Conservation (phyloP, 2,888 invertebrate genomes). For the Sussaba pulchella region DNA sequence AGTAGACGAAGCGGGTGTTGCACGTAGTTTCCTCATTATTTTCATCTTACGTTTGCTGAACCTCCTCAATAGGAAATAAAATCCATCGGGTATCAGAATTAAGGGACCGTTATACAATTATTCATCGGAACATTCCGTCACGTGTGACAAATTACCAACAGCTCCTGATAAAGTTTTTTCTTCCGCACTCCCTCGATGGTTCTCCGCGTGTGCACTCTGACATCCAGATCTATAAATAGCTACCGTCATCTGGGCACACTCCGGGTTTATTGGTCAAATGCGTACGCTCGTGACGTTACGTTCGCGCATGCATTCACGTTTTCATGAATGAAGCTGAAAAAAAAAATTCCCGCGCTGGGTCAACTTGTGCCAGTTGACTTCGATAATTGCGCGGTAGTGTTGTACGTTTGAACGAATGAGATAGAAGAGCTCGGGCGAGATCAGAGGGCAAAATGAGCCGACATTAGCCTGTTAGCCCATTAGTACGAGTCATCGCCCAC, state of each 20-base stretch:
- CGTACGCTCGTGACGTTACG: constrained; percentile 41
- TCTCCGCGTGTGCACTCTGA: not conserved
- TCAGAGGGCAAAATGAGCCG: constrained; percentile 81
- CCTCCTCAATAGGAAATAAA: not conserved
- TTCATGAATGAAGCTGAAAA: constrained; percentile 66
- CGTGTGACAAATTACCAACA: too few relatives aligned
- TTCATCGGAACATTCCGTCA: too few relatives aligned
- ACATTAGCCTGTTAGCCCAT: constrained; percentile 81
- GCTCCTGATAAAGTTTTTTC: too few relatives aligned
- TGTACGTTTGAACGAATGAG: constrained; percentile 33
- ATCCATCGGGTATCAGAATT: not conserved
- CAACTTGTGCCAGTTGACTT: constrained; percentile 81
- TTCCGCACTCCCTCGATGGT: too few relatives aligned
- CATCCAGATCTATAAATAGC: constrained; percentile 52
- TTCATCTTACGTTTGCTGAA: too few relatives aligned
- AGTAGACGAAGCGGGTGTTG: too few relatives aligned
- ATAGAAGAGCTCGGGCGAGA: constrained; percentile 65
- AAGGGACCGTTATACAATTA: too few relatives aligned
- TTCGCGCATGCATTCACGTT: constrained; percentile 32
- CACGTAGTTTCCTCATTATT: too few relatives aligned
- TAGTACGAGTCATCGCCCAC: constrained; percentile 77
- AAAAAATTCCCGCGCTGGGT: constrained; percentile 70
- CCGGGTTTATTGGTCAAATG: constrained; percentile 45
- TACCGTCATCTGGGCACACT: not conserved
- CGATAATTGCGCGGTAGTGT: constrained; percentile 77